phyloP scores from a whole-genome alignment of 2,797 vertebrate genomes.

The Pipistrellus pygmaeus region DNA sequence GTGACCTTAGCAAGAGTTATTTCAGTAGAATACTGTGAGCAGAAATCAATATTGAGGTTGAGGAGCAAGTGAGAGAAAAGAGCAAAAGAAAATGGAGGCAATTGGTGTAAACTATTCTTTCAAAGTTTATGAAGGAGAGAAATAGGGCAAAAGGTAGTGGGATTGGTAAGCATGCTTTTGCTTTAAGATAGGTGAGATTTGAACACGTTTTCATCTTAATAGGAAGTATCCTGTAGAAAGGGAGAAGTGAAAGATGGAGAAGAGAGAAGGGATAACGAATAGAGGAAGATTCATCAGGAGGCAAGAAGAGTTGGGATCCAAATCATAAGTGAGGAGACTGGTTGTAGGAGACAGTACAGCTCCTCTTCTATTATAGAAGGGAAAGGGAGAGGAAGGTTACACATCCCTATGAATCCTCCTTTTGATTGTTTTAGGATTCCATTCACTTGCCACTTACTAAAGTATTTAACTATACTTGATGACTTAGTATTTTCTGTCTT shows the following conservation, averaged over 20 bases:
- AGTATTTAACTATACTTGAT: background rate
- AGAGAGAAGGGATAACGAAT: background rate
- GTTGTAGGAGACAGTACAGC: background rate
- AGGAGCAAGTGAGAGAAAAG: background rate
- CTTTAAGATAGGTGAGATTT: slow-evolving; percentile 45
- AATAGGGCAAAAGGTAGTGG: background rate
- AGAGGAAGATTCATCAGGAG: slow-evolving; percentile 5
- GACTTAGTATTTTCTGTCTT: slow-evolving; percentile 25
- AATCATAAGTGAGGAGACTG: background rate
- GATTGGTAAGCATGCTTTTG: background rate
- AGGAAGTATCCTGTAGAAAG: slow-evolving; percentile 5
- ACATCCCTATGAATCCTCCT: background rate
- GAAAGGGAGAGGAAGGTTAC: background rate
- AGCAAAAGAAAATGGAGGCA: slow-evolving; percentile 17
- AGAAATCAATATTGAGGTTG: slow-evolving; percentile 10
- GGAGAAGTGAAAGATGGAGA: slow-evolving; percentile 10
- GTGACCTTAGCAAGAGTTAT: slow-evolving; percentile 7
- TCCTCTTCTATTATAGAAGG: background rate
- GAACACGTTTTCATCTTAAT: slow-evolving; percentile 10
- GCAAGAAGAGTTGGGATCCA: slow-evolving; percentile 20
- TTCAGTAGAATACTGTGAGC: background rate
- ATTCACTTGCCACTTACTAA: slow-evolving; percentile 24
- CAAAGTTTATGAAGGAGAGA: slow-evolving; percentile 6
- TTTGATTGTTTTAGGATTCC: slow-evolving; percentile 10
- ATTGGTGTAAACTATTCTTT: background rate